Conservation (phyloP, 2,888 invertebrate genomes). For the Pocota personata region DNA sequence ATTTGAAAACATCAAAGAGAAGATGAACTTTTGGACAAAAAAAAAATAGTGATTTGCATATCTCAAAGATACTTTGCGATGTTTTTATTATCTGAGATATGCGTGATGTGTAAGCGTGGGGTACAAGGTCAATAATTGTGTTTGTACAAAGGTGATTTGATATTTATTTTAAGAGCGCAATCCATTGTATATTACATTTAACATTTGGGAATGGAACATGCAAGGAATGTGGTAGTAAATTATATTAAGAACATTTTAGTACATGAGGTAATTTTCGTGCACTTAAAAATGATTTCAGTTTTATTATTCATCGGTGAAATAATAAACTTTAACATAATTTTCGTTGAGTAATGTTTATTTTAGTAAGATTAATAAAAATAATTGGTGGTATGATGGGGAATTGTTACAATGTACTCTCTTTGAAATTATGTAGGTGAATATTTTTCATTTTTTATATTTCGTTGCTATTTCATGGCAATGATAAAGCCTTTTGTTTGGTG, state of each 20-base stretch:
- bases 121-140: slow-evolving; percentile 26
- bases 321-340: slow-evolving; percentile 28
- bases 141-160: slow-evolving; percentile 8
- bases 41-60: not conserved
- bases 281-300: not conserved
- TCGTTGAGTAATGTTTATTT: slow-evolving; percentile 20
- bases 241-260: not conserved
- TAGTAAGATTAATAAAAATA: not conserved
- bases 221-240: slow-evolving; percentile 37
- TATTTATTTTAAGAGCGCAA: slow-evolving; percentile 35
- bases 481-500: too few species aligned
- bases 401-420: slow-evolving; percentile 18
- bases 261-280: slow-evolving; percentile 3
- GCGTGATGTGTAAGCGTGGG: slow-evolving; percentile 12
- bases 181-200: slow-evolving; percentile 37
- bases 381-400: not conserved
- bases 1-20: not conserved
- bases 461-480: too few species aligned
- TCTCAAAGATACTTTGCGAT: slow-evolving; percentile 2
- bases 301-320: slow-evolving; percentile 11
- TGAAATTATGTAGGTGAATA: too few species aligned
- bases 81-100: slow-evolving; percentile 37
- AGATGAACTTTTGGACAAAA: not conserved
- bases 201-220: not conserved
- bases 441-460: not conserved